phyloP scores from a whole-genome alignment of 2,888 invertebrate genomes.

The Trissolcus japonicus region DNA sequence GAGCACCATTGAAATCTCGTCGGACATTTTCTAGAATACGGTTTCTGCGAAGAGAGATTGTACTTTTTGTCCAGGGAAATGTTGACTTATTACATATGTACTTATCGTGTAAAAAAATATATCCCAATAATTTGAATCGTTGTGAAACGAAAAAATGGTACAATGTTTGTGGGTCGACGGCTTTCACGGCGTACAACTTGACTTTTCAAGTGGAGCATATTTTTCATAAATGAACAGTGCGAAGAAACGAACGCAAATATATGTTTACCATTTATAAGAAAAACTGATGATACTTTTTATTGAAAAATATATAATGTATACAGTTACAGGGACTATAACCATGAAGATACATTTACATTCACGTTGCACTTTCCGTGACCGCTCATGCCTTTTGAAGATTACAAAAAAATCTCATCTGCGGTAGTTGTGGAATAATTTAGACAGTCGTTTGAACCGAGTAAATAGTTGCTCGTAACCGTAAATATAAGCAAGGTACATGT shows the following conservation, averaged over 20 bases:
- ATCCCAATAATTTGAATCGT: too few relatives aligned
- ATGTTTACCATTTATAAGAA: too few relatives aligned
- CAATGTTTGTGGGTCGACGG: too few relatives aligned
- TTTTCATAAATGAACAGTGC: not conserved
- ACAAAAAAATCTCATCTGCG: constrained; percentile 28
- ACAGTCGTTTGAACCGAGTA: constrained; percentile 33
- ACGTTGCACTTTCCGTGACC: constrained; percentile 12
- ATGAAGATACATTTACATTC: constrained; percentile 14
- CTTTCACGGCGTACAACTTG: too few relatives aligned
- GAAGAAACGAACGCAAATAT: not conserved
- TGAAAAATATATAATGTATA: not conserved
- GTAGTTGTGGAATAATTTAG: constrained; percentile 46
- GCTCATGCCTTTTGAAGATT: constrained; percentile 15
- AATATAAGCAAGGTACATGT: constrained; percentile 53
- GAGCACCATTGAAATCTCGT: constrained; percentile 51
- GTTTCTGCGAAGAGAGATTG: constrained; percentile 42
- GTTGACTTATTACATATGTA: constrained; percentile 35
- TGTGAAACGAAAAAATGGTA: too few relatives aligned
- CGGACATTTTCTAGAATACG: constrained; percentile 47
- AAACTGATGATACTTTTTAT: not conserved
- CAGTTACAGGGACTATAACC: constrained; percentile 18
- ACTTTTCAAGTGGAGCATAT: not conserved
- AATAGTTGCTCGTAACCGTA: constrained; percentile 52
- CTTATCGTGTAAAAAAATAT: constrained; percentile 20
- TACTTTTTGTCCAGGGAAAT: constrained; percentile 37